Base-by-base conservation (phyloP, 35 echinoderm and acorn worm genomes). In the Apostichopus californicus region DNA sequence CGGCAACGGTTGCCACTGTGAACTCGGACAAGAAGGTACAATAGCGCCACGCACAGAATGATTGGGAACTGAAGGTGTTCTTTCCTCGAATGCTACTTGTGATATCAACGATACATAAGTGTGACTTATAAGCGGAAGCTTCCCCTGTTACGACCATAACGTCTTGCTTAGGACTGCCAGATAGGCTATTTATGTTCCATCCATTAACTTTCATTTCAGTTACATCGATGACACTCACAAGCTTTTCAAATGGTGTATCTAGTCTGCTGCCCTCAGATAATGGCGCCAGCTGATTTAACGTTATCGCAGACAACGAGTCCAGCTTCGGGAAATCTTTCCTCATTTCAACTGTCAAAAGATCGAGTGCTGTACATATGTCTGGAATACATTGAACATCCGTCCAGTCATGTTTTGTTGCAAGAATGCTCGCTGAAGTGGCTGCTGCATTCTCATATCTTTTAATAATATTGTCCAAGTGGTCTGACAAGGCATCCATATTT, bases 391-490 rank as follows among this genome's bases (percentile, higher is more conserved):
- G 85, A 18, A 87, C 58, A 15, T 15, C 59, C 5, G 85, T 87
- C 85, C 85, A 87, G n/a, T 63, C 85, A 68, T 87, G 55, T 18
- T 46, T 57, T 63, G 64, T 57, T 10, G 85, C 5, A 5, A 87
- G 54, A 26, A 87, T 71, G 57, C 85, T 87, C 24, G 85, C 59
- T 18, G 85, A 57, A 8, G 85, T 87, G 9, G 85, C 64, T 5
- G 11, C 64, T 57, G 64, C 24, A 23, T 24, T 46, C 57, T 87
- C 85, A 20, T 65, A 87, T 5, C 64, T 55, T 14, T 87, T 25
- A 5, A 87, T 71, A 28, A 87, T 63, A 20, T 87, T 13, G 8
- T 66, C 64, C 23, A 59, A 64, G 12, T 87, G 57, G 13, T 87
- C 85, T 20, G 20, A 66, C 2, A 59, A 15, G 11, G n/a, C 59